Conservation (phyloP, 1,140 invertebrate species). For the Eumeta japonica region DNA sequence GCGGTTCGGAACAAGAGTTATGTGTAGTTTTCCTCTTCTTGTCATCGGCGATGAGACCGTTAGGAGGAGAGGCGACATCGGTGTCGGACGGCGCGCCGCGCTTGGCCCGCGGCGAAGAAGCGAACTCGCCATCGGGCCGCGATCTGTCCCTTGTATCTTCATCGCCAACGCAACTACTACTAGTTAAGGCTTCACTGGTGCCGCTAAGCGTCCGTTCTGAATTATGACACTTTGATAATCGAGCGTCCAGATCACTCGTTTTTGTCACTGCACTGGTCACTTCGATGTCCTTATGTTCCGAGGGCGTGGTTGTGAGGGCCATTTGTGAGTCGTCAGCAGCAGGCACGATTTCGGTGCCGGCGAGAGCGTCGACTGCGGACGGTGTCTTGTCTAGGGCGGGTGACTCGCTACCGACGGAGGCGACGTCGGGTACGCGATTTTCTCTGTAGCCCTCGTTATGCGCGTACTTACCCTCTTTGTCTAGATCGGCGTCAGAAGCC, state of each 20-base stretch:
- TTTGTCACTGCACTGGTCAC: constrained; percentile 29
- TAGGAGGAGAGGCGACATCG: constrained; percentile 42
- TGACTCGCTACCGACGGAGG: neutral
- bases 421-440: constrained; percentile 8
- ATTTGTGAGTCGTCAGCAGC: no score
- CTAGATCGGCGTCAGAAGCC: constrained; percentile 42
- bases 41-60: constrained; percentile 52
- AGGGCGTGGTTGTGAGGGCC: no score
- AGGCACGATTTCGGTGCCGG: no score
- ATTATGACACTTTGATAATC: constrained; percentile 42
- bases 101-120: constrained; percentile 32
- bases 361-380: neutral
- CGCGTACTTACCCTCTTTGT: constrained; percentile 51
- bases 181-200: constrained; percentile 20
- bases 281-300: constrained; percentile 46
- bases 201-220: constrained; percentile 43
- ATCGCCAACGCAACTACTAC: constrained; percentile 12
- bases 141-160: constrained; percentile 40
- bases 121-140: constrained; percentile 39
- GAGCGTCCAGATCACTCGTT: constrained; percentile 37
- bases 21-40: constrained; percentile 59
- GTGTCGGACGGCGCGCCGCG: constrained; percentile 31
- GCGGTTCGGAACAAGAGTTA: constrained; percentile 51
- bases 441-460: constrained; percentile 56
- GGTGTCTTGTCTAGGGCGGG: constrained; percentile 3